phyloP scores from a whole-genome alignment of 2,797 vertebrate genomes.

The Cirrhinus mrigala region DNA sequence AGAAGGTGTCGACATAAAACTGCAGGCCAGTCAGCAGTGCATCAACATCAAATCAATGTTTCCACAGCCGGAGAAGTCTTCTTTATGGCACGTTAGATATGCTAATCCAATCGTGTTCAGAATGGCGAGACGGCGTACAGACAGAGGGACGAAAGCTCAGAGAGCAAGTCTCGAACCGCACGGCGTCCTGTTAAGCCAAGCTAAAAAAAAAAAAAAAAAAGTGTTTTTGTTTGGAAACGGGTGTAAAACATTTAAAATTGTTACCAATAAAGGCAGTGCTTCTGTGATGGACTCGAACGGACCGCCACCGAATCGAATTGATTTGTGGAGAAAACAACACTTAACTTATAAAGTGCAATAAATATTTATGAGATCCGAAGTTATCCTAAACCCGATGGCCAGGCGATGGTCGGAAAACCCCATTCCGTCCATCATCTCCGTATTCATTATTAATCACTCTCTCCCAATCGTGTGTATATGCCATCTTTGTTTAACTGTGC shows the following conservation, averaged over 20 bases:
- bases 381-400: conserved; percentile 50
- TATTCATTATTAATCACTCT: conserved; percentile 58
- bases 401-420: conserved; percentile 53
- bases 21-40: conserved; percentile 34
- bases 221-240: conserved; percentile 48
- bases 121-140: neutral
- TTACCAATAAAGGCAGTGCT: conserved; percentile 22
- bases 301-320: conserved; percentile 26
- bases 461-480: conserved; percentile 41
- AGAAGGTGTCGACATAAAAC: conserved; percentile 33
- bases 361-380: conserved; percentile 60
- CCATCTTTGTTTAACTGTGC: conserved; percentile 46
- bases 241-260: conserved; percentile 53
- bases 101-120: conserved; percentile 46
- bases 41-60: conserved; percentile 55
- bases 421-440: conserved; percentile 43
- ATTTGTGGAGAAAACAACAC: conserved; percentile 50
- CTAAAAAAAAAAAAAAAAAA: conserved; percentile 19
- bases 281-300: conserved; percentile 33
- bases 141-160: neutral
- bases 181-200: conserved; percentile 6
- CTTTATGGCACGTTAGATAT: conserved; percentile 36
- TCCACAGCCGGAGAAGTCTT: conserved; percentile 20
- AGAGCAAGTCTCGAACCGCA: neutral
- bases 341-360: conserved; percentile 57